phyloP scores from a whole-genome alignment of 2,113 vertebrate species.

The Cyprinodon brontotheroides region DNA sequence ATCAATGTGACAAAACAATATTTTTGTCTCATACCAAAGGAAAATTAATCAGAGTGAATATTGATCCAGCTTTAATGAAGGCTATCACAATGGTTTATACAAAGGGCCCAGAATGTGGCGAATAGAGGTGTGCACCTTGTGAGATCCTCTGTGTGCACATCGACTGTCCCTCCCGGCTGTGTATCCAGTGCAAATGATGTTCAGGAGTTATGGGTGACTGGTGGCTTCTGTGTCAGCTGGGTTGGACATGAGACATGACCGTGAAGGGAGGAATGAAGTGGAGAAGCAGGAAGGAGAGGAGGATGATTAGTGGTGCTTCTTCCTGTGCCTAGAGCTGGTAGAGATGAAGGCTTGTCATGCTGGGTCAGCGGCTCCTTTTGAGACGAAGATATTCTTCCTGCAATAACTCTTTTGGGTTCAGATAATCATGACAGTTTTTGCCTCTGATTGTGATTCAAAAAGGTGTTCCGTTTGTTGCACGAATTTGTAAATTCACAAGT shows the following conservation, averaged over 20 bases:
- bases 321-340: constrained; percentile 41
- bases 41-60: not conserved
- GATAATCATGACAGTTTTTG: constrained; percentile 6
- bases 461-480: not conserved
- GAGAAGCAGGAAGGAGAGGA: constrained; percentile 29
- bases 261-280: not conserved
- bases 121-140: not conserved
- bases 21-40: not conserved
- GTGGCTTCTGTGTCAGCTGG: constrained; percentile 44
- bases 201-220: constrained; percentile 47
- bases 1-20: not conserved
- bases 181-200: constrained; percentile 47
- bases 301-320: constrained; percentile 48
- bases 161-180: constrained; percentile 15
- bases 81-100: not conserved
- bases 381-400: constrained; percentile 35
- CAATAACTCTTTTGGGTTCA: constrained; percentile 1
- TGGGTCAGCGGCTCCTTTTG: constrained; percentile 34
- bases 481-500: constrained; percentile 13
- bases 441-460: constrained; percentile 6
- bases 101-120: not conserved
- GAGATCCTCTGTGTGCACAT: not conserved
- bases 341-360: constrained; percentile 26
- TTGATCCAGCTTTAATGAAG: not conserved
- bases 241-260: constrained; percentile 46